phyloP scores from a whole-genome alignment of 2,797 vertebrate species.

The Lepus townsendii region DNA sequence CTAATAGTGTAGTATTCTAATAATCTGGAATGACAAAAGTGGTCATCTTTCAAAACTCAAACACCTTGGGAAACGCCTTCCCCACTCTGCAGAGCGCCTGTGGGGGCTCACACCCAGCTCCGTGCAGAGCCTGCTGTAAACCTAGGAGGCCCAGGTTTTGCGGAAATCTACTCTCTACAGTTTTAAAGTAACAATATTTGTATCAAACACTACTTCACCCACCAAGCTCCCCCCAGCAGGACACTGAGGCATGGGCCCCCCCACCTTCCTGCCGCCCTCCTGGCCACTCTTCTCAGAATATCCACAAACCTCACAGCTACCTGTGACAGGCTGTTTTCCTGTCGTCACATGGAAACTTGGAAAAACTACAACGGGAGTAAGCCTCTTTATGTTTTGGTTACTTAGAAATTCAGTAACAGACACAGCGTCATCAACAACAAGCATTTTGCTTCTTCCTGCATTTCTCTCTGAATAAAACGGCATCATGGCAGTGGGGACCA shows the following conservation, averaged over 20 bases:
- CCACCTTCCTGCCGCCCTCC: background rate
- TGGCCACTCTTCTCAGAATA: background rate
- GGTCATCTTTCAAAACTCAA: background rate
- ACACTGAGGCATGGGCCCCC: background rate
- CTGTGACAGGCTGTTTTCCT: background rate
- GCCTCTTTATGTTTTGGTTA: constrained; percentile 31
- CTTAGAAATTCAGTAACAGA: constrained; percentile 24
- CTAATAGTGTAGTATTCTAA: background rate
- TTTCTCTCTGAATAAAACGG: constrained; percentile 18
- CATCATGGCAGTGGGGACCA: background rate
- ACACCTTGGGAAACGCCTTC: background rate
- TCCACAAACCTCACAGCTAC: background rate
- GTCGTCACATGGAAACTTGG: background rate
- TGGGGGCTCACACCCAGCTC: constrained; percentile 12
- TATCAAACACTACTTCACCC: constrained; percentile 25
- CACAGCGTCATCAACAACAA: background rate
- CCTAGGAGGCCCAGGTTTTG: background rate
- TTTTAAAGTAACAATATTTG: constrained; percentile 33
- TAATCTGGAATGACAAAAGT: background rate
- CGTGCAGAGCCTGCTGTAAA: background rate
- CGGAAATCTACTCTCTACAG: constrained; percentile 6
- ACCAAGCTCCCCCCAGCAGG: background rate
- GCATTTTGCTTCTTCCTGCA: constrained; percentile 23
- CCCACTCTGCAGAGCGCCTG: background rate
- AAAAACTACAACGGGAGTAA: background rate